Evolutionary conservation across 2,797 vertebrate genomes (phyloP).

Genomic region (Chrosomus eos): DNA sequence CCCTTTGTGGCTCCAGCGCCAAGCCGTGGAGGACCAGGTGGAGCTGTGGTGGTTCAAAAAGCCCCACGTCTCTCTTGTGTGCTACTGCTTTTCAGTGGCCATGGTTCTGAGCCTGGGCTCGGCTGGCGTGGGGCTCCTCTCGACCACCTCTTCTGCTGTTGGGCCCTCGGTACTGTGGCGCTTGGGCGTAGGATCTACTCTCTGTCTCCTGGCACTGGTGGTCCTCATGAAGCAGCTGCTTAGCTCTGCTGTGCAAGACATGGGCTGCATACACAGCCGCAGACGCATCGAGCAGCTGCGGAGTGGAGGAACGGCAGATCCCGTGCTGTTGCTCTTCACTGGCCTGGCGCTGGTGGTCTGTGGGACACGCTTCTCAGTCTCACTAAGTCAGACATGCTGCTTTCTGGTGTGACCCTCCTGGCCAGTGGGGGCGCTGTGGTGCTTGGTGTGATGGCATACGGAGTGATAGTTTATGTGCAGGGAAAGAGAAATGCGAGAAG

Average conservation of each 20-base stretch:
- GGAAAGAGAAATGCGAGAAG: conserved; percentile 65
- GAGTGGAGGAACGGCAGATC: conserved; percentile 88
- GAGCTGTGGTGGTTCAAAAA: conserved; percentile 96
- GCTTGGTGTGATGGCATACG: conserved; percentile 72
- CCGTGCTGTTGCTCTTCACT: conserved; percentile 81
- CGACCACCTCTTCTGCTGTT: conserved; percentile 76
- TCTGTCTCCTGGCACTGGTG: conserved; percentile 89
- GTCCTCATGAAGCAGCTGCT: conserved; percentile 94
- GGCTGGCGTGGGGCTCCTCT: conserved; percentile 88
- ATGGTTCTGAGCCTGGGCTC: conserved; percentile 91
- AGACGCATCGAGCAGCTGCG: conserved; percentile 87
- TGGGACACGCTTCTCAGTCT: conserved; percentile 82
- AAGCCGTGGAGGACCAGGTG: conserved; percentile 86
- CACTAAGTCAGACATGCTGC: conserved; percentile 83
- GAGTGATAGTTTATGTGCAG: conserved; percentile 55
- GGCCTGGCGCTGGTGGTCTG: conserved; percentile 84
- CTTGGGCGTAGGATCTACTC: conserved; percentile 85
- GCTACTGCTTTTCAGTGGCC: conserved; percentile 86
- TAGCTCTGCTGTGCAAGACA: conserved; percentile 97
- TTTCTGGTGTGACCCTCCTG: conserved; percentile 83
- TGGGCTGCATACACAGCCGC: conserved; percentile 91
- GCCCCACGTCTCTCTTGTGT: conserved; percentile 87
- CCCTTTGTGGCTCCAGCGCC: conserved; percentile 71
- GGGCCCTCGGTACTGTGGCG: conserved; percentile 91
- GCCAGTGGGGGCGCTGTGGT: conserved; percentile 77